phyloP scores from a whole-genome alignment of 2,797 vertebrate genomes.

The Lateolabrax maculatus region DNA sequence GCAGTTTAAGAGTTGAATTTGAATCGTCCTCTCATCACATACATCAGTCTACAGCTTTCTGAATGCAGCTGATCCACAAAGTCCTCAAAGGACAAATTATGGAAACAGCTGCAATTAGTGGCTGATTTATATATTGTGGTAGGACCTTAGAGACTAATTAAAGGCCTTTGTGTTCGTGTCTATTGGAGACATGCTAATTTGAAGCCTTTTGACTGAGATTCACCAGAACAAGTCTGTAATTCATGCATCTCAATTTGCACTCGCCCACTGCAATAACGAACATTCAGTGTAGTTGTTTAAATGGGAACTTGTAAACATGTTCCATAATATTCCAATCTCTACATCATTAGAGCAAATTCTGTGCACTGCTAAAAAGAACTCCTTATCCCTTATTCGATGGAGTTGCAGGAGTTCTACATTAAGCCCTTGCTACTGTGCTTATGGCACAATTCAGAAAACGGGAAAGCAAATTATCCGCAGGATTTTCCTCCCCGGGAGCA shows the following conservation, averaged over 20 bases:
- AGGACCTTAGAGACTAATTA: slow-evolving; percentile 85
- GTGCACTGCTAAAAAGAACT: slow-evolving; percentile 45
- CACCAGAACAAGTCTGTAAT: slow-evolving; percentile 71
- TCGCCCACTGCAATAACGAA: slow-evolving; percentile 45
- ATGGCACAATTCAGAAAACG: slow-evolving; percentile 64
- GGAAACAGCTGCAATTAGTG: slow-evolving; percentile 82
- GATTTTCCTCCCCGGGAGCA: slow-evolving; percentile 76
- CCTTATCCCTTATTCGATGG: slow-evolving; percentile 48
- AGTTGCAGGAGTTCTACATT: slow-evolving; percentile 60
- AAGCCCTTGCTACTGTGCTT: slow-evolving; percentile 66
- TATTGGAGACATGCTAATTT: slow-evolving; percentile 81
- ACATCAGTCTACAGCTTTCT: slow-evolving; percentile 48
- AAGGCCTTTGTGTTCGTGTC: slow-evolving; percentile 80
- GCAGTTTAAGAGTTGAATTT: slow-evolving; percentile 7
- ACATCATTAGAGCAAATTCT: slow-evolving; percentile 58
- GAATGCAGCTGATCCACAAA: slow-evolving; percentile 67
- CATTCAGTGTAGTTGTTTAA: slow-evolving; percentile 53
- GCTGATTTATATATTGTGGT: slow-evolving; percentile 81
- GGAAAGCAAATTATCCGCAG: slow-evolving; percentile 76
- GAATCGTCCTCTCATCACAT: slow-evolving; percentile 27
- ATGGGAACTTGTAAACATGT: slow-evolving; percentile 58
- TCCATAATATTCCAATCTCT: slow-evolving; percentile 42
- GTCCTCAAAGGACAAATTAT: slow-evolving; percentile 77
- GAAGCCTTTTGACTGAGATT: slow-evolving; percentile 78
- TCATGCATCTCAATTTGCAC: slow-evolving; percentile 71